Percentiles rank a stretch among this genome's conserved stretches.
Evolutionary conservation across 1,140 invertebrate species (phyloP).

Genomic region (Drosophila ogumai): DNA sequence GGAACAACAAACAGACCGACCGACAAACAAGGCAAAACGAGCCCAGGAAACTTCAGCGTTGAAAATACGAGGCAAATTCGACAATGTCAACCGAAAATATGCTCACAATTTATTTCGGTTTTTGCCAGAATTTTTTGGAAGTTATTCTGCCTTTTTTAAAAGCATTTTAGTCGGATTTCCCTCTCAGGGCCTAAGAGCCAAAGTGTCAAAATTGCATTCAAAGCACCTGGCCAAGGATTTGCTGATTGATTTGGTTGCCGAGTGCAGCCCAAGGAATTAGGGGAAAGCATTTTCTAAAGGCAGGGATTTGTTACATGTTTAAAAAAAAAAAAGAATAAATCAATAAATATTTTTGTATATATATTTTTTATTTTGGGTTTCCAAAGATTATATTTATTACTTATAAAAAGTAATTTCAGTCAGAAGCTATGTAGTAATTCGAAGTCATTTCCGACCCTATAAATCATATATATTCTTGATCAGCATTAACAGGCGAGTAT

Average conservation of each 20-base stretch:
- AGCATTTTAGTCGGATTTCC: constrained; percentile 14
- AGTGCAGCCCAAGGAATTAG: constrained; percentile 2
- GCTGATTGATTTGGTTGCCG: constrained; percentile 5
- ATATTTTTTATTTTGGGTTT: neutral
- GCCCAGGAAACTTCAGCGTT: constrained; percentile 2
- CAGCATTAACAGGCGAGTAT: too few species aligned
- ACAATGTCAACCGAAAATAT: constrained; percentile 34
- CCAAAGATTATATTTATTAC: neutral
- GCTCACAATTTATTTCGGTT: constrained; percentile 26
- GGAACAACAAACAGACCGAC: constrained; percentile 20
- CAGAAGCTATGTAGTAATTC: too few species aligned
- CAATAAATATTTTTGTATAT: neutral
- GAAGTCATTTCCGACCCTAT: too few species aligned
- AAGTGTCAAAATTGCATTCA: constrained; percentile 17
- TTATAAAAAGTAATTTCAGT: too few species aligned
- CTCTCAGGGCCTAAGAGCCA: neutral
- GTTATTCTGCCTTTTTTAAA: neutral
- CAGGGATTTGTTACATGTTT: neutral
- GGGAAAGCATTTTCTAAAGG: neutral
- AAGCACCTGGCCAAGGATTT: constrained; percentile 5
- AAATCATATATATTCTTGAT: too few species aligned
- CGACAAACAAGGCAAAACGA: constrained; percentile 18
- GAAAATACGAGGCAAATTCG: constrained; percentile 24
- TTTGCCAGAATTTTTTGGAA: constrained; percentile 6
- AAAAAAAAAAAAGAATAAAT: neutral